Percentiles rank a stretch among this genome's conserved stretches.
Conservation (phyloP, 2,888 invertebrate genomes). For the Sisyra nigra region DNA sequence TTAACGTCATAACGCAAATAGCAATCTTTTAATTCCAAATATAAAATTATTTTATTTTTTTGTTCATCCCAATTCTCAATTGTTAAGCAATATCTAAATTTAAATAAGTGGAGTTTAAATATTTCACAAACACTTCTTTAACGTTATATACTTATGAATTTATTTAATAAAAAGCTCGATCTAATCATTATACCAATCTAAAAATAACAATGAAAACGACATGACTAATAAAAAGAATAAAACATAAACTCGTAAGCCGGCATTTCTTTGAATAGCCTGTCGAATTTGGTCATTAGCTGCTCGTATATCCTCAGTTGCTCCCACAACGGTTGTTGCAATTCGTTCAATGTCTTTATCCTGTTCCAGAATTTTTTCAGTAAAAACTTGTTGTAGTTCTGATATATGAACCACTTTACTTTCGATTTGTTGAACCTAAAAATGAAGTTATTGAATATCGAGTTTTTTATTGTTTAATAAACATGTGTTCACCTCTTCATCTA, state of each 20-base stretch:
- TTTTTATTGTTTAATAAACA: neutral
- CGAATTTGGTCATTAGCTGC: slow-evolving; percentile 95
- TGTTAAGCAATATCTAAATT: no score
- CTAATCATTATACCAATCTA: slow-evolving; percentile 97
- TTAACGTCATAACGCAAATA: no score
- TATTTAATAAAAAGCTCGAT: neutral
- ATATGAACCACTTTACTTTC: slow-evolving; percentile 90
- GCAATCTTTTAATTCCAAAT: no score
- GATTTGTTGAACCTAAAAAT: slow-evolving; percentile 47
- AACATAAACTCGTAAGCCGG: slow-evolving; percentile 85
- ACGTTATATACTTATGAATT: no score
- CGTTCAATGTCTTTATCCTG: slow-evolving; percentile 90
- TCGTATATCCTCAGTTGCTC: slow-evolving; percentile 87
- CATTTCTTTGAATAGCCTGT: slow-evolving; percentile 93
- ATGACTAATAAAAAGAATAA: slow-evolving; percentile 90
- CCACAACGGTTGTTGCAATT: slow-evolving; percentile 75
- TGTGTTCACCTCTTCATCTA: slow-evolving; percentile 61
- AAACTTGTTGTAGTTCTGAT: slow-evolving; percentile 86
- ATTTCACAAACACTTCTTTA: no score
- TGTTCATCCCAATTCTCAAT: no score
- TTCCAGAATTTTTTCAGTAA: slow-evolving; percentile 88
- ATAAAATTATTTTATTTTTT: no score
- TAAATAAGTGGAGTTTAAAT: no score
- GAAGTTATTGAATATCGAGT: neutral
- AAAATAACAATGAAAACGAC: slow-evolving; percentile 87